These are phyloP conservation scores for Acrobasis repandana DNA, from an alignment of 2,888 invertebrate genomes.

Conservation along the genomic window DNA sequence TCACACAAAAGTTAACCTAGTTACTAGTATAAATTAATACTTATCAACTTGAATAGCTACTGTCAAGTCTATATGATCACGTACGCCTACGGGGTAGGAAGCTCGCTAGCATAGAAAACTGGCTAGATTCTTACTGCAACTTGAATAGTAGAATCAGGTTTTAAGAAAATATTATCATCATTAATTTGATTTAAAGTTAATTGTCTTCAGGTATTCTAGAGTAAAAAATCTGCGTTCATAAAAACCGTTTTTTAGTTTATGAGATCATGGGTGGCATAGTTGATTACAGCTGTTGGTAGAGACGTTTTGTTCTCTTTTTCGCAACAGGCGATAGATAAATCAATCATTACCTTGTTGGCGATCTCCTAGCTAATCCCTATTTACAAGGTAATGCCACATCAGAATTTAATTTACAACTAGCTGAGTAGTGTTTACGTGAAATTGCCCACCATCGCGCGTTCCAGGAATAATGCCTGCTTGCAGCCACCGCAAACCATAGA, in stretches of 20 bases:
- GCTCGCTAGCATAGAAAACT: no score
- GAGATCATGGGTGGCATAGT: not conserved
- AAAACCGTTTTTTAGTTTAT: not conserved
- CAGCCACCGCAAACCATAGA: slow-evolving; percentile 31
- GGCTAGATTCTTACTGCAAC: no score
- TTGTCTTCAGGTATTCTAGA: no score
- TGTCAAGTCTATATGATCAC: no score
- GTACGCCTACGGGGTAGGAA: no score
- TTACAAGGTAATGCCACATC: slow-evolving; percentile 66
- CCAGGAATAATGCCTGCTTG: slow-evolving; percentile 41
- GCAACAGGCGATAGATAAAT: slow-evolving; percentile 8
- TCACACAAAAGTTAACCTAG: no score
- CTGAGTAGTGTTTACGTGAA: slow-evolving; percentile 55
- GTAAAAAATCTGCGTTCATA: no score
- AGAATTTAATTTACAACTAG: slow-evolving; percentile 66
- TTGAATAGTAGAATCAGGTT: no score
- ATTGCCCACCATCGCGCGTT: slow-evolving; percentile 47
- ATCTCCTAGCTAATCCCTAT: slow-evolving; percentile 27
- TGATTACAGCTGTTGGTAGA: not conserved
- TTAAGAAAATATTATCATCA: no score
- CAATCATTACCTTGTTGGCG: slow-evolving; percentile 10
- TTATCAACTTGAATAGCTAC: no score
- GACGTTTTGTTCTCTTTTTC: not conserved
- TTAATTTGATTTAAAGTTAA: no score
- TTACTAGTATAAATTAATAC: no score